A percentile compares a stretch with the other conserved stretches of the same genome.
These are phyloP conservation scores for Zootermopsis nevadensis DNA, from an alignment of 2,888 invertebrate genomes.

Conservation along the genomic window DNA sequence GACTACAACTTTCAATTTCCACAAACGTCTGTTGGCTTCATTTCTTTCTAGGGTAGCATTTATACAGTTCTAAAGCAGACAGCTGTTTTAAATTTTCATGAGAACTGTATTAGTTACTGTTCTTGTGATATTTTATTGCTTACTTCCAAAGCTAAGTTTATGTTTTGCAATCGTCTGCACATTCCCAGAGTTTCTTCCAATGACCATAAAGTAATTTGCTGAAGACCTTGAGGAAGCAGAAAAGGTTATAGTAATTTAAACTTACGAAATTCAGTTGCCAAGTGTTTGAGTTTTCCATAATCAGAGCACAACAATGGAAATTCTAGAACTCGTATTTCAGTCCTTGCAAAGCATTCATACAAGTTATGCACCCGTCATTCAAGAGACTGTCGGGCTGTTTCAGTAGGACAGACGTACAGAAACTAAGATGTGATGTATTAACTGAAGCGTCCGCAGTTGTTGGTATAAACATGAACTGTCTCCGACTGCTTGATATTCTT, in stretches of 20 bases:
- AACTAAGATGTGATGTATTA: background rate
- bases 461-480: background rate
- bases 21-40: too few relatives aligned
- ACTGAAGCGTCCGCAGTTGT: background rate
- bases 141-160: too few relatives aligned
- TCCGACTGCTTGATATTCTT: background rate
- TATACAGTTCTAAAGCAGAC: too few relatives aligned
- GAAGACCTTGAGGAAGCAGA: background rate
- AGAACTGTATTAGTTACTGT: too few relatives aligned
- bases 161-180: too few relatives aligned
- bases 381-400: background rate
- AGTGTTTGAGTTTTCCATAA: background rate
- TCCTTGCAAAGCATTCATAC: background rate
- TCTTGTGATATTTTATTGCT: too few relatives aligned
- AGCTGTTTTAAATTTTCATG: too few relatives aligned
- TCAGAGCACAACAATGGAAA: background rate
- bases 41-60: too few relatives aligned
- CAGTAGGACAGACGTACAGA: background rate
- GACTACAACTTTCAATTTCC: too few relatives aligned
- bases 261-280: background rate
- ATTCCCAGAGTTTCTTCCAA: too few relatives aligned
- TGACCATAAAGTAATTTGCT: background rate
- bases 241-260: background rate
- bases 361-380: background rate
- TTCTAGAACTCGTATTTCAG: constrained; percentile 3